These are phyloP conservation scores for Canis aureus DNA, from an alignment of 2,113 vertebrate genomes.

Conservation along the genomic window DNA sequence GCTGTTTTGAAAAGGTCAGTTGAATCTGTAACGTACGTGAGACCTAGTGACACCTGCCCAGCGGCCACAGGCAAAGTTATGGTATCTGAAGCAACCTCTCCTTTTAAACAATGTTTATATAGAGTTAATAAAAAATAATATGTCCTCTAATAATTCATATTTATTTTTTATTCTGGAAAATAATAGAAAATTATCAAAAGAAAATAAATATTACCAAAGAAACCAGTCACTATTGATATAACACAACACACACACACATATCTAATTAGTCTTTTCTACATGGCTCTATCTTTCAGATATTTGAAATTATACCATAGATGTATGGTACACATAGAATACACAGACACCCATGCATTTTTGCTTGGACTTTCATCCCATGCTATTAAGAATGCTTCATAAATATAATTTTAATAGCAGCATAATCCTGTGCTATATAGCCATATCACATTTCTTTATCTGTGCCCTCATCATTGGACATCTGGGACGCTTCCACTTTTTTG, in stretches of 20 bases:
- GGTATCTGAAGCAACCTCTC: not conserved
- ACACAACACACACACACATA: not conserved
- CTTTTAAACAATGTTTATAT: not conserved
- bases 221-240: not conserved
- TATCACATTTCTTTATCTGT: not conserved
- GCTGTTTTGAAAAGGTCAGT: not conserved
- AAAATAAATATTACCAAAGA: not conserved
- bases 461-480: not conserved
- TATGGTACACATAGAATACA: not conserved
- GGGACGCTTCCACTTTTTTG: not conserved
- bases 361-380: not conserved
- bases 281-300: not conserved
- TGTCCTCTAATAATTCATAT: not conserved
- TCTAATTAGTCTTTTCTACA: not conserved
- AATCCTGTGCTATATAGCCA: not conserved
- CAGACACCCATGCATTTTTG: not conserved
- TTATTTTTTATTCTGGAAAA: slow-evolving; percentile 31
- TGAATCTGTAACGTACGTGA: not conserved
- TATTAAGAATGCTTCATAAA: slow-evolving; percentile 16
- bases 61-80: not conserved
- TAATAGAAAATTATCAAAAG: not conserved
- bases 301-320: not conserved
- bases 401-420: not conserved
- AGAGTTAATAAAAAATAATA: not conserved
- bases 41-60: not conserved